phyloP scores from a whole-genome alignment of 2,888 invertebrate species.

The Aphodius sticticus region DNA sequence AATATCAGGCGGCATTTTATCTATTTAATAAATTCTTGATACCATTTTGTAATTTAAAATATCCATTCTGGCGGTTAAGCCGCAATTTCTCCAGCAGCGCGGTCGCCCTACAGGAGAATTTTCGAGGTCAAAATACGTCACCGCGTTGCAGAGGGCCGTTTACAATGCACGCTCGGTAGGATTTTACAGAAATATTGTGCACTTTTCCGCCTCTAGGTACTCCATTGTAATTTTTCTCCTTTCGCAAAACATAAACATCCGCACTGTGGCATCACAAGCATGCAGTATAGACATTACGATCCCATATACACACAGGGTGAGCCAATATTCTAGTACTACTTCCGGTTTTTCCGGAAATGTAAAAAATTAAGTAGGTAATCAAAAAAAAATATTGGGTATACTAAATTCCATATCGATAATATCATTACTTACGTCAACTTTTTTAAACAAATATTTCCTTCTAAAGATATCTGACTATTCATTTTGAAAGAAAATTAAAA shows the following conservation, averaged over 20 bases:
- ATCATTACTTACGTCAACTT: too few relatives aligned
- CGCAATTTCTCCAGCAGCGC: conserved; percentile 7
- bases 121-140: neutral
- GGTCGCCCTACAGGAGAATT: neutral
- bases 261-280: neutral
- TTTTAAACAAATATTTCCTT: too few relatives aligned
- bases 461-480: too few relatives aligned
- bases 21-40: neutral
- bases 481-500: too few relatives aligned
- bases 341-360: too few relatives aligned
- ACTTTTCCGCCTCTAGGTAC: neutral
- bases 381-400: too few relatives aligned
- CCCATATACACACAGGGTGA: neutral
- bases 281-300: neutral
- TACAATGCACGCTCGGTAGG: neutral
- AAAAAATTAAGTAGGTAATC: too few relatives aligned
- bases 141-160: neutral
- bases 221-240: neutral
- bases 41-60: neutral
- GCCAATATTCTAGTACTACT: too few relatives aligned
- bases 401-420: too few relatives aligned
- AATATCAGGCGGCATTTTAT: neutral
- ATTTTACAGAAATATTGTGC: neutral
- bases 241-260: neutral
- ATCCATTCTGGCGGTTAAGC: neutral